Evolutionary conservation across 2,113 vertebrate genomes (phyloP).

Genomic region (Melanotaenia duboulayi): DNA sequence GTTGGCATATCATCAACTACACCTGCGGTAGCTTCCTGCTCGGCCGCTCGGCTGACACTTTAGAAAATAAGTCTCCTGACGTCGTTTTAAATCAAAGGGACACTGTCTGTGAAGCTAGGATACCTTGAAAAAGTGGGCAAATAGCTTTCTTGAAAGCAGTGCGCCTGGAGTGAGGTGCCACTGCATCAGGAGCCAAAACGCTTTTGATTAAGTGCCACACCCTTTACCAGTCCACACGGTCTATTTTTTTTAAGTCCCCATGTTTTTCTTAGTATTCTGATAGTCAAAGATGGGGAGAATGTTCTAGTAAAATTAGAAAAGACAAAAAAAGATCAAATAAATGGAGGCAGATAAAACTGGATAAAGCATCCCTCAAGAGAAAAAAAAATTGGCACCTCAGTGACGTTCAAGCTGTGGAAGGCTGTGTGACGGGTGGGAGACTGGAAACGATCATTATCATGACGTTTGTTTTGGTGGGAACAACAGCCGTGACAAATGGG

Average conservation of each 20-base stretch:
- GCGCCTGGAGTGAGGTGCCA: constrained; percentile 44
- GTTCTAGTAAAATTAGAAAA: constrained; percentile 18
- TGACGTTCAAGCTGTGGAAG: constrained; percentile 60
- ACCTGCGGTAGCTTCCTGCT: constrained; percentile 75
- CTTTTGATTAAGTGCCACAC: constrained; percentile 56
- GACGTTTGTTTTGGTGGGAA: constrained; percentile 79
- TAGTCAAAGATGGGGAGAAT: constrained; percentile 3
- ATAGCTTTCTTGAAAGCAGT: constrained; percentile 65
- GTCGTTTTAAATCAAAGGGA: constrained; percentile 77
- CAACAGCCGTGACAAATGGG: constrained; percentile 81
- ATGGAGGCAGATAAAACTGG: constrained; percentile 52
- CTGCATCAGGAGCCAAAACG: constrained; percentile 44
- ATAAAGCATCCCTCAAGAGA: constrained; percentile 54
- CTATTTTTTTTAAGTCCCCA: constrained; percentile 23
- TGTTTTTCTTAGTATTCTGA: constrained; percentile 15
- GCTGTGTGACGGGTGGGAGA: constrained; percentile 57
- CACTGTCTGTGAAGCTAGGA: constrained; percentile 57
- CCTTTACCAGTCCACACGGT: constrained; percentile 16
- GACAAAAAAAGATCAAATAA: constrained; percentile 30
- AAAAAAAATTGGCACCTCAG: constrained; percentile 33
- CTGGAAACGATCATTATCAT: constrained; percentile 76
- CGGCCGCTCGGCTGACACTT: constrained; percentile 74
- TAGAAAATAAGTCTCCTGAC: constrained; percentile 77
- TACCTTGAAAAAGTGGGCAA: constrained; percentile 67
- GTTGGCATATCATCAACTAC: constrained; percentile 78